Evolutionary conservation across 2,888 invertebrate genomes (phyloP), one percentile per base, ranked within the genome.

Genomic region (Melieria picta): DNA sequence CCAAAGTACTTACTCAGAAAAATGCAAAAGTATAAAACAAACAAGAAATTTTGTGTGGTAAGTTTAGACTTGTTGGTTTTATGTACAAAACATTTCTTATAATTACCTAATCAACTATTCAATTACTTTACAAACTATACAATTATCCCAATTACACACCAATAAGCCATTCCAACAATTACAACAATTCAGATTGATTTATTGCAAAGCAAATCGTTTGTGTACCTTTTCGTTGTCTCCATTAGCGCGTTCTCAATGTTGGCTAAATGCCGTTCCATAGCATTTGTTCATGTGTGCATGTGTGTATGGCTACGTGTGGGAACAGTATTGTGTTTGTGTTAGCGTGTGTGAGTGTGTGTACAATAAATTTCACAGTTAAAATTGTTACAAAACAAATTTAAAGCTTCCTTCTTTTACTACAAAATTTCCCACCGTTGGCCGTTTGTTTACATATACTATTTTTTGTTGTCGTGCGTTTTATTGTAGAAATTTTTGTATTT

Each of bases 31-130:
- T 71, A 72, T 73, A 63, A 47, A 69, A 78, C 30, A 30, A 78
- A 80, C 75, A 71, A 75, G 77, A 80, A 78, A 85, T 86, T 86
- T 86, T 86, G 86, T 86, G 86, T 86, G 86, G 86, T 86, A 86
- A 86, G 86, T 86, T 86, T 81, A 79, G 82, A 83, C 80, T 81
- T 82, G 80, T 82, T 82, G 79, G 79, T 81, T 81, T 74, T 74
- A 73, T 74, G 73, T 76, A 75, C 72, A 76, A 69, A 69, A 30
- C 30, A 30, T 30, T 30, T 30, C 2, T 63, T 56, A 62, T 62
- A 16, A 55, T 74, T 65, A 72, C 72, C 16, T 48, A 47, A 62
- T 65, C 61, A 64, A 62, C 52, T 69, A 57, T 61, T 55, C 52
- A 45, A 62, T 69, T 69, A 58, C 45, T 65, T 58, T 71, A 52